Evolutionary conservation across 2,888 invertebrate genomes (phyloP).

Genomic region (Camptogramma bilineatum): DNA sequence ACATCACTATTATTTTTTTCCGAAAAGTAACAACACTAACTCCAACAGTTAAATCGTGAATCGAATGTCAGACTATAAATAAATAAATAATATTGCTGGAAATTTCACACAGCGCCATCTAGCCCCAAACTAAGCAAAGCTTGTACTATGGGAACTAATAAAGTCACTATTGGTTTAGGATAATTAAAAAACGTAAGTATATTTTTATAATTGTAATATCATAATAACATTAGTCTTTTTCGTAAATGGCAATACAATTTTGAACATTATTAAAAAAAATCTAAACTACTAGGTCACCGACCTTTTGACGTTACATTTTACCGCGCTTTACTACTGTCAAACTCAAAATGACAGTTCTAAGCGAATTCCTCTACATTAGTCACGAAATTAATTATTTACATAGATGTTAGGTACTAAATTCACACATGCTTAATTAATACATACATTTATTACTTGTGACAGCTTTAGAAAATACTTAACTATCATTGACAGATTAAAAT

Average conservation of each 20-base stretch:
- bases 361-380: constrained; percentile 35
- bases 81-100: too few relatives aligned
- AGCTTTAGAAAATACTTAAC: constrained; percentile 27
- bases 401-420: constrained; percentile 18
- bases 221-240: constrained; percentile 79
- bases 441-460: constrained; percentile 39
- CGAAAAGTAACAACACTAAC: too few relatives aligned
- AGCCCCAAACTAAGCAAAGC: too few relatives aligned
- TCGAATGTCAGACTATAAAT: too few relatives aligned
- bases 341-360: constrained; percentile 33
- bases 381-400: constrained; percentile 39
- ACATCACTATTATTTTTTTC: too few relatives aligned
- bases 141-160: too few relatives aligned
- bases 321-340: constrained; percentile 38
- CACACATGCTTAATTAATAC: constrained; percentile 27
- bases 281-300: constrained; percentile 54
- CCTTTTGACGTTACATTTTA: constrained; percentile 40
- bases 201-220: constrained; percentile 64
- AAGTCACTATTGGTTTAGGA: background rate
- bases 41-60: too few relatives aligned
- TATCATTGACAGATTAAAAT: constrained; percentile 28
- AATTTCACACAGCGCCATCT: too few relatives aligned
- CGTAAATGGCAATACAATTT: constrained; percentile 81
- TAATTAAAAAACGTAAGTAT: constrained; percentile 51
- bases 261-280: constrained; percentile 72